Evolutionary conservation across 1,140 invertebrate species (phyloP), one percentile per base, ranked within the genome.

Genomic region (Diachasma alloeum): DNA sequence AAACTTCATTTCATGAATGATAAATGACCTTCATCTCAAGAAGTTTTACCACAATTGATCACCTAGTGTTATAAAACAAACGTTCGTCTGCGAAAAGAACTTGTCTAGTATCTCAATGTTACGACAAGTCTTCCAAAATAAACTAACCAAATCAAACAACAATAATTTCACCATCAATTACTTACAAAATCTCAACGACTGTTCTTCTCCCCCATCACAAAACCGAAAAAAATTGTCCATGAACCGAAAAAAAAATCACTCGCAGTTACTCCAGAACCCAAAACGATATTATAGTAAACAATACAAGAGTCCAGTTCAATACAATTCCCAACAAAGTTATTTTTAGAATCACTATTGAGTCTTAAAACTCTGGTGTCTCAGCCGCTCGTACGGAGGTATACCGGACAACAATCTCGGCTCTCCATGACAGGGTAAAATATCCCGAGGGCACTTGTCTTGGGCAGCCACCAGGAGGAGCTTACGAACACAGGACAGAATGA

Each of bases 361-460:
- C 11, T 13, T 63, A 31, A 63, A 63, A 63, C 59, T 26, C 1
- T 63, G 2, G 59, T 63, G 39, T 73, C 72, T 77, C 44, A 75
- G 74, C 17, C 69, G 70, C 48, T 79, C 74, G 76, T 78, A 80
- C 79, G 83, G 48, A 78, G 79, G 77, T 81, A 75, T 53, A 81
- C 79, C 74, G 75, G 74, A 74, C 75, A 88, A 89, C 87, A 88
- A 89, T 88, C 87, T 84, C 86, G 81, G 84, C 84, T 89, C 87
- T 85, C 85, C 83, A 85, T 79, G 81, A 86, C 56, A 37, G 26
- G 71, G 70, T 86, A 83, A 86, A 90, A 89, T 88, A 88, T 90
- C 86, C 87, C 84, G 86, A 87, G 85, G 87, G 83, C 83, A 87
- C 87, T 88, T 87, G 84, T 87, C 86, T 88, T 88, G 86, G 87